These are phyloP conservation scores for Rotaria magnacalcarata DNA, from an alignment of 2,888 invertebrate genomes.

Conservation along the genomic window DNA sequence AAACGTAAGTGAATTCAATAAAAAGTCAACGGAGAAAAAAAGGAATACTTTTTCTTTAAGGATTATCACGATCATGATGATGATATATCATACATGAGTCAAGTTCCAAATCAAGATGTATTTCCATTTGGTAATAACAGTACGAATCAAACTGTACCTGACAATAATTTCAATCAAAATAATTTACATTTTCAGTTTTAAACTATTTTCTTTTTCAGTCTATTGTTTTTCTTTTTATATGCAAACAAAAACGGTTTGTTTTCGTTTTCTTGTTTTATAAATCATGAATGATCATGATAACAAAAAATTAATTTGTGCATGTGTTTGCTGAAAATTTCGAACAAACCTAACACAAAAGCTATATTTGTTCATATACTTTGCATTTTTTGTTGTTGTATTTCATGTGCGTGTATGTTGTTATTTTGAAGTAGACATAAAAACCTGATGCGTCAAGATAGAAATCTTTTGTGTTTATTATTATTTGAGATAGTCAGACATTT, in stretches of 20 bases:
- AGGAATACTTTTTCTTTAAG: neutral
- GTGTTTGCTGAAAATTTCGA: neutral
- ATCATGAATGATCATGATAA: neutral
- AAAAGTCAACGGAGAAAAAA: neutral
- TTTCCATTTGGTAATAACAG: neutral
- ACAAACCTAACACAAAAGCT: neutral
- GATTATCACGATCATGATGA: neutral
- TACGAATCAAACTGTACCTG: slow-evolving; percentile 25
- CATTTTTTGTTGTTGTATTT: neutral
- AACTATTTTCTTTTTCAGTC: neutral
- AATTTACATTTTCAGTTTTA: neutral
- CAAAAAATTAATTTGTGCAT: neutral
- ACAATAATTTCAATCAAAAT: neutral
- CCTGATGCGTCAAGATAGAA: neutral
- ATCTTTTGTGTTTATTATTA: no score
- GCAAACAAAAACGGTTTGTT: neutral
- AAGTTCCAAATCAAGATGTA: neutral
- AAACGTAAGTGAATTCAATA: neutral
- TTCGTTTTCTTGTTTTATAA: neutral
- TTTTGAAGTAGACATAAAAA: neutral
- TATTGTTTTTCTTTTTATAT: neutral
- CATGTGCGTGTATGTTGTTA: neutral
- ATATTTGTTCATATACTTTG: neutral
- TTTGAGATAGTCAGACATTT: no score
- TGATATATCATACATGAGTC: neutral